Evolutionary conservation across 2,797 vertebrate species (phyloP).

Genomic region (Odontamblyopus lacepedii): DNA sequence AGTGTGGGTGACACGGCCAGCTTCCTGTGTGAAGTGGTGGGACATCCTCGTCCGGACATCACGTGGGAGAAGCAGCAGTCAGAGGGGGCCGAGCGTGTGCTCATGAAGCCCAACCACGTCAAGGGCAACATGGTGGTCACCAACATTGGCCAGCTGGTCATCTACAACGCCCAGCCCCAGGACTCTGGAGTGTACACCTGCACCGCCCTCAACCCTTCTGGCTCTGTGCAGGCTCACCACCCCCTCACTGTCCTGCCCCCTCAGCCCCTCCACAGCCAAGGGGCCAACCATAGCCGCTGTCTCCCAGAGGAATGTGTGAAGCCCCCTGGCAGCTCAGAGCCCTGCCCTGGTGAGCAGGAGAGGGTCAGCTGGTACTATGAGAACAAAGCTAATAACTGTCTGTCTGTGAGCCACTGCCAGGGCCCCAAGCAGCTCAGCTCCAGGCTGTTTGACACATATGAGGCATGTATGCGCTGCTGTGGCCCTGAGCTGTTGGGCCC

Average conservation of each 20-base stretch:
- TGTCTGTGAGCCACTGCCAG: conserved; percentile 85
- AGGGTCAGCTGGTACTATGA: conserved; percentile 92
- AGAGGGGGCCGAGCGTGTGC: conserved; percentile 78
- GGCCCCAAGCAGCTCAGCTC: conserved; percentile 74
- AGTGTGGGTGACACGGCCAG: conserved; percentile 89
- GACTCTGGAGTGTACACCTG: conserved; percentile 93
- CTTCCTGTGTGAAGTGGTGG: conserved; percentile 89
- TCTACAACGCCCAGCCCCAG: conserved; percentile 90
- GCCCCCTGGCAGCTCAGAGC: conserved; percentile 77
- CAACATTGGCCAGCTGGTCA: conserved; percentile 94
- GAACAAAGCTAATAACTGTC: conserved; percentile 90
- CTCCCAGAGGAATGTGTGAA: conserved; percentile 84
- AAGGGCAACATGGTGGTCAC: conserved; percentile 92
- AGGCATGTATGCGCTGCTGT: conserved; percentile 89
- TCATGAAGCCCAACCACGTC: conserved; percentile 91
- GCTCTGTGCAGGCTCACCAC: conserved; percentile 83
- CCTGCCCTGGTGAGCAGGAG: conserved; percentile 85
- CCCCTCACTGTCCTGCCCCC: conserved; percentile 83
- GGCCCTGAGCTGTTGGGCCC: conserved; percentile 83
- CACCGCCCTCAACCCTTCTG: conserved; percentile 84
- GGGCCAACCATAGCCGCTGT: conserved; percentile 78
- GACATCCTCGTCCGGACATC: conserved; percentile 87
- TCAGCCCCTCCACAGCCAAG: conserved; percentile 64
- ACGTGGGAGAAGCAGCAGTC: conserved; percentile 91
- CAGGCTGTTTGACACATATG: conserved; percentile 85